phyloP scores from a whole-genome alignment of 2,888 invertebrate genomes.

The Crioceris asparagi region DNA sequence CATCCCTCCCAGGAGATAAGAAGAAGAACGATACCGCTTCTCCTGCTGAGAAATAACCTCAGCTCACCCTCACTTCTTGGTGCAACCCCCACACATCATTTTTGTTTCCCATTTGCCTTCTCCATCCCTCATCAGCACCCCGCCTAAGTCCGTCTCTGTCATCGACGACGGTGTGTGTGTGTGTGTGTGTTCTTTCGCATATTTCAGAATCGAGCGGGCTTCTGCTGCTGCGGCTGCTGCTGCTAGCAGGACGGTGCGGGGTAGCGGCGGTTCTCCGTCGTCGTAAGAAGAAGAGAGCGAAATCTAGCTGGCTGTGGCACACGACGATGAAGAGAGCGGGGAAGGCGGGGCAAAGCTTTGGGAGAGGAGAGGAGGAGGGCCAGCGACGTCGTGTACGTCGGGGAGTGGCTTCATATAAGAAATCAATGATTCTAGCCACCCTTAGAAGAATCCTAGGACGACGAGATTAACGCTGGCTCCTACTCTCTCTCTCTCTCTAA shows the following conservation, averaged over 20 bases:
- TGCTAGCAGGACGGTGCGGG: slow-evolving; percentile 14
- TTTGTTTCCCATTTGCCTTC: too few relatives aligned
- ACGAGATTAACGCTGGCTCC: not conserved
- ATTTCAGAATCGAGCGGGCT: too few relatives aligned
- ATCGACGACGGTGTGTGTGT: too few relatives aligned
- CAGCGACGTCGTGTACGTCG: slow-evolving; percentile 19
- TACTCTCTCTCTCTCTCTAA: not conserved
- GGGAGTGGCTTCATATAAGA: slow-evolving; percentile 36
- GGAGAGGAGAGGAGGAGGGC: slow-evolving; percentile 25
- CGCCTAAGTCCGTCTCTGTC: not conserved
- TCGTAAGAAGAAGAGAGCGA: slow-evolving; percentile 20
- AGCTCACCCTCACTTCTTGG: too few relatives aligned
- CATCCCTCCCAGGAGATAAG: too few relatives aligned
- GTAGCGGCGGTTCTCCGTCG: slow-evolving; percentile 15
- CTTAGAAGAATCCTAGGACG: slow-evolving; percentile 22
- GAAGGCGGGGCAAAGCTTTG: slow-evolving; percentile 17
- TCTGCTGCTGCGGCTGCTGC: slow-evolving; percentile 9
- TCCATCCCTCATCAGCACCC: not conserved
- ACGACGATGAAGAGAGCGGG: slow-evolving; percentile 15
- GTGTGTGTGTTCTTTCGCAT: too few relatives aligned
- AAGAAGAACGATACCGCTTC: too few relatives aligned
- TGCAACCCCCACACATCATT: too few relatives aligned
- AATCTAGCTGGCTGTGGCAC: slow-evolving; percentile 24
- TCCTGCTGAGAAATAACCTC: too few relatives aligned
- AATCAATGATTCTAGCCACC: slow-evolving; percentile 32